Base-by-base conservation (phyloP, 1,140 invertebrate species). In the Drepana arcuata region DNA sequence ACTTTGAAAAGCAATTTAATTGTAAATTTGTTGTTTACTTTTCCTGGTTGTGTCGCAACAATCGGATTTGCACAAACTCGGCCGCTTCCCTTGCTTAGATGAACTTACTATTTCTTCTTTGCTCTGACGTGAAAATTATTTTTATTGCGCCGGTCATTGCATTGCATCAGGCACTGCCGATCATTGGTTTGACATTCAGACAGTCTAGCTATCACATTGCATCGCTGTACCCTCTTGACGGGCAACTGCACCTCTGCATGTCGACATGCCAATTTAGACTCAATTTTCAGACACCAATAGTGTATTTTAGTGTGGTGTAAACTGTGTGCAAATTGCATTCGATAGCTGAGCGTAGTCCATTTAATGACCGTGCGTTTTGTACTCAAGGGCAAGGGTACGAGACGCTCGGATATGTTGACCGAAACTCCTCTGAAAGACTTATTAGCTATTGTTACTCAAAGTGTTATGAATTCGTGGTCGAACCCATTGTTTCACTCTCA, bases 101-200 rank as follows among this genome's bases (percentile, higher is more conserved):
- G n/a, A n/a, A n/a, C n/a, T n/a, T n/a, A n/a, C n/a, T n/a, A n/a
- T n/a, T n/a, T 66, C 55, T 71, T 77, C 67, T 79, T 81, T 73
- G 77, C 65, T 54, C 66, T 56, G 71, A 81, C 62, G 59, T 60
- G 60, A 69, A 75, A 73, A 79, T 79, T 73, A 77, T 73, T 74
- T 81, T 79, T 79, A 79, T 77, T 77, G 72, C 63, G 61, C 42
- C 46, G 58, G 37, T 24, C 4, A 4, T 21, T 4, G 2, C 6
- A 2, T n/a, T 71, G 73, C 58, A 68, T 56, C 59, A 63, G 68
- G 59, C 71, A 53, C 51, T 66, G 62, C 65, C 64, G 69, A 78
- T 75, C 69, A 81, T 82, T 82, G 64, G 71, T 82, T 82, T 82
- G 77, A 82, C 77, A 78, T 82, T 82, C 77, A 82, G 69, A 78